Evolutionary conservation across 2,113 vertebrate species (phyloP).

Genomic region (Otis tarda): DNA sequence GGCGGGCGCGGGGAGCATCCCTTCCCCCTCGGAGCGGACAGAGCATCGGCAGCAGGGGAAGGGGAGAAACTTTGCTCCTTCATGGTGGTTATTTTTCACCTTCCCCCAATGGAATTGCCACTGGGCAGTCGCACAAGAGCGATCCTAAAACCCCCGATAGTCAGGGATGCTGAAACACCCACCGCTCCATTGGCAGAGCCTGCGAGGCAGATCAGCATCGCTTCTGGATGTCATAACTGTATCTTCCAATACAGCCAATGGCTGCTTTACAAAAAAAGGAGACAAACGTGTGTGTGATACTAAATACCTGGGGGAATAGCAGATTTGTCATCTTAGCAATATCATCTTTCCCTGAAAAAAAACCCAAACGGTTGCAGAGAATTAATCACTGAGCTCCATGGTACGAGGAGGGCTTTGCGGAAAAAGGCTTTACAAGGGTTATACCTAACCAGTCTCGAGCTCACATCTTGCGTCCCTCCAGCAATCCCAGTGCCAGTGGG

Average conservation of each 20-base stretch:
- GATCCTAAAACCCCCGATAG: accelerated
- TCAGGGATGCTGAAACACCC: not conserved
- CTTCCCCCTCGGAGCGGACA: not conserved
- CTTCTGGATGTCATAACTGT: too few relatives aligned
- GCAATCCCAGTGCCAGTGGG: not conserved
- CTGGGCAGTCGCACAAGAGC: accelerated
- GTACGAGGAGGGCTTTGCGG: not conserved
- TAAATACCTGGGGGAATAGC: not conserved
- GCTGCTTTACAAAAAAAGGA: too few relatives aligned
- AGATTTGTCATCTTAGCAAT: not conserved
- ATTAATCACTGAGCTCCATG: not conserved
- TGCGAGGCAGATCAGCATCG: accelerated
- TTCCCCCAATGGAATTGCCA: not conserved
- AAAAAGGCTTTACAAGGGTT: not conserved
- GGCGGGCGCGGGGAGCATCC: not conserved
- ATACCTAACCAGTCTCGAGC: not conserved
- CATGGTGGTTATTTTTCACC: not conserved
- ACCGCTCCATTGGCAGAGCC: not conserved
- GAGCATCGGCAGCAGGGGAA: not conserved
- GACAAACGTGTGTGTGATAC: too few relatives aligned
- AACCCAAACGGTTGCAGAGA: not conserved
- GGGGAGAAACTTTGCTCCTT: not conserved
- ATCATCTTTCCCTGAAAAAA: not conserved
- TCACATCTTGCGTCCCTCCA: not conserved
- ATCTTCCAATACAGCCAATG: not conserved